Evolutionary conservation across 2,113 vertebrate genomes (phyloP), one percentile per base, ranked within the genome.

Genomic region (Trogon surrucura): DNA sequence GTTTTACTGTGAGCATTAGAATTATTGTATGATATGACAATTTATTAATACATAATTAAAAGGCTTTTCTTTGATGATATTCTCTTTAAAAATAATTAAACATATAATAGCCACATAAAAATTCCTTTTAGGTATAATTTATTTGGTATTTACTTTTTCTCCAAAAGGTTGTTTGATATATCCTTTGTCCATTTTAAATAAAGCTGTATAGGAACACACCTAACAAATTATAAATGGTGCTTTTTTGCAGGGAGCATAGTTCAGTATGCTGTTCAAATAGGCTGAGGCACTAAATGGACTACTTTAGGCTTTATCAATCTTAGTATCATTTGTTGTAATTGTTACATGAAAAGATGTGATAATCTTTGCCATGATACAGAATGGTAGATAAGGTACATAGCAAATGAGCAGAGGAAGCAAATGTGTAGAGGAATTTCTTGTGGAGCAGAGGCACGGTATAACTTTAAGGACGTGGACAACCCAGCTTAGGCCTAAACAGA

Each of bases 21-120:
- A 89, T 94, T 87, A 64, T 6, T 60, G 16, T 8, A 69, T 36
- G 10, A 64, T 47, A 47, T 47, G 18, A 17, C 67, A 67, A 81
- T 69, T 72, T 64, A 44, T 69, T 57, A 72, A 69, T 69, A 82
- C 61, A 64, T 57, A 61, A 85, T 64, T 82, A 29, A 65, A 82
- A 82, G 20, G 6, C 7, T 88, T 65, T 84, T 65, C 30, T 61
- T 80, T 69, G 23, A 60, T 34, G 0, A 14, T 65, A 75, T 57
- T 38, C 38, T 85, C 85, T 90, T 93, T 85, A 57, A 58, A 85
- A 91, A 73, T 69, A 90, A 85, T 16, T 62, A 14, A 70, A 77
- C 13, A 27, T 16, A 32, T 38, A 61, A 80, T 30, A 83, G 62
- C 73, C 19, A 51, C 15, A 57, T 1, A 73, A 88, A 91, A 81